phyloP scores from a whole-genome alignment of 2,888 invertebrate genomes.

The Tipula helvola region DNA sequence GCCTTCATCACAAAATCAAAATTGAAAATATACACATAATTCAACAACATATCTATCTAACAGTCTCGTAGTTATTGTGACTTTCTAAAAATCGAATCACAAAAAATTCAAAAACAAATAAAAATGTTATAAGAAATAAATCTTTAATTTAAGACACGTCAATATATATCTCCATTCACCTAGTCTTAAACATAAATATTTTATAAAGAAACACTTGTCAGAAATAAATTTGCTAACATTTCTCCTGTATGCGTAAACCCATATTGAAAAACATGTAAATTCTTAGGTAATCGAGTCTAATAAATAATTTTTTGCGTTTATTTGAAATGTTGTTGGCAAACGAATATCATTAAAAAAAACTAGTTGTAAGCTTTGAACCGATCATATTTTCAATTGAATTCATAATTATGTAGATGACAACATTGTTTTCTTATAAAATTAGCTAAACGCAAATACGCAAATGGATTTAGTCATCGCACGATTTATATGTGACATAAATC shows the following conservation, averaged over 20 bases:
- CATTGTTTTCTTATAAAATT: not conserved
- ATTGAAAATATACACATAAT: not conserved
- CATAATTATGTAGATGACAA: not conserved
- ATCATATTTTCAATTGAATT: not conserved
- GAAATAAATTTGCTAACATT: not conserved
- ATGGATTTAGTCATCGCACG: not conserved
- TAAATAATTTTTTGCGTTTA: not conserved
- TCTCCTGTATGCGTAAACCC: not conserved
- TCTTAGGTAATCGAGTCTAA: not conserved
- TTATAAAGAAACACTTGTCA: not conserved
- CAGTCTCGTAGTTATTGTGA: not conserved
- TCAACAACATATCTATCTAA: not conserved
- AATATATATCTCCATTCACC: not conserved
- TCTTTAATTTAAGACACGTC: not conserved
- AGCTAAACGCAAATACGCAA: not conserved
- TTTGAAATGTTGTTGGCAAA: not conserved
- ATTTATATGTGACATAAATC: not conserved
- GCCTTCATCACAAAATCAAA: not conserved
- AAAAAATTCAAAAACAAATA: not conserved
- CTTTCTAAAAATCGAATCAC: not conserved
- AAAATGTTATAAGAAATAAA: not conserved
- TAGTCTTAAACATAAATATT: not conserved
- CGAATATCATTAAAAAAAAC: no score
- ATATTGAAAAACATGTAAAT: not conserved
- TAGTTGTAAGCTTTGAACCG: not conserved